phyloP scores from a whole-genome alignment of 2,797 vertebrate species.

The Alcedo atthis region DNA sequence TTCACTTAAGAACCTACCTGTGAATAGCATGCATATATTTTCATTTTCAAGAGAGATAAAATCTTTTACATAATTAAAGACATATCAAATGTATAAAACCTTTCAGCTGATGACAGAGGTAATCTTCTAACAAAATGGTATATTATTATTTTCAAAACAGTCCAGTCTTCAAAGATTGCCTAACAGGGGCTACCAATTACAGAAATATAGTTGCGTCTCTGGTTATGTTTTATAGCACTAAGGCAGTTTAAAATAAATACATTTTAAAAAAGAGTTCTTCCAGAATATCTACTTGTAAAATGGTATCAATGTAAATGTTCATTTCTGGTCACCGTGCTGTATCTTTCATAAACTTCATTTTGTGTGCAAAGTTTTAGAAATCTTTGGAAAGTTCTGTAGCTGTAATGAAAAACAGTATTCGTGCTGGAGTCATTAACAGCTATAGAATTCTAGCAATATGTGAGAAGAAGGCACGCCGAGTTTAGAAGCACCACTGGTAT shows the following conservation, averaged over 20 bases:
- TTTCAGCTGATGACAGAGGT: not conserved
- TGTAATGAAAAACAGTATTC: not conserved
- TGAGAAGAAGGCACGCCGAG: not conserved
- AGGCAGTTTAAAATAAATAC: not conserved
- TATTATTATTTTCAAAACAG: not conserved
- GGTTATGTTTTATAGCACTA: not conserved
- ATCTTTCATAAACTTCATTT: not conserved
- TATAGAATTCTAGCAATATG: not conserved
- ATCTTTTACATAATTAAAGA: not conserved
- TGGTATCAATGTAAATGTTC: not conserved
- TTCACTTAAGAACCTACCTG: not conserved
- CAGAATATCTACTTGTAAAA: not conserved
- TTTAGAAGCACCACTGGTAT: not conserved
- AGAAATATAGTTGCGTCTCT: not conserved
- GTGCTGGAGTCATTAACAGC: not conserved
- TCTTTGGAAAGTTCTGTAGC: not conserved
- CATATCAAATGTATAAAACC: not conserved
- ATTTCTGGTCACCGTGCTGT: not conserved
- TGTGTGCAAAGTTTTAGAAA: not conserved
- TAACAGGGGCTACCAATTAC: not conserved
- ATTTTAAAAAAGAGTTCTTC: not conserved
- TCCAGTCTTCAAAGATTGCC: not conserved
- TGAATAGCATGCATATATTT: not conserved
- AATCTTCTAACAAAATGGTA: not conserved
- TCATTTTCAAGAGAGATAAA: not conserved